These are phyloP conservation scores for Herpailurus yagouaroundi DNA, from an alignment of 2,113 vertebrate species.

Conservation along the genomic window DNA sequence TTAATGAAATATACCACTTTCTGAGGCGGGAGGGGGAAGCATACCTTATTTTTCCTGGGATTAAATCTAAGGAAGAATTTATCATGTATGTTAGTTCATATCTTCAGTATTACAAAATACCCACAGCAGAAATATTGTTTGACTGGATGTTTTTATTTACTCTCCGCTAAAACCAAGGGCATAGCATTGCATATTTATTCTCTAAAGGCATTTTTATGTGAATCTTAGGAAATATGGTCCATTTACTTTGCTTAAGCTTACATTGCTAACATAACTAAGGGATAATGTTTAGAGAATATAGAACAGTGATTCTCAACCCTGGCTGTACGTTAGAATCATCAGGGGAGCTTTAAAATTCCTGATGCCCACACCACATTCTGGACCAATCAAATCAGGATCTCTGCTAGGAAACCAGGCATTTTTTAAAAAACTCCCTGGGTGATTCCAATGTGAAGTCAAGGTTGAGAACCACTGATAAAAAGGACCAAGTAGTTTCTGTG, in stretches of 20 bases:
- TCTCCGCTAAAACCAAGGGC: background rate
- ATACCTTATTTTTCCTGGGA: background rate
- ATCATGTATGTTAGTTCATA: background rate
- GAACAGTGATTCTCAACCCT: conserved; percentile 21
- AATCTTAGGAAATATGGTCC: conserved; percentile 30
- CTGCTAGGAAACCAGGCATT: background rate
- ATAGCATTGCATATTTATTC: conserved; percentile 45
- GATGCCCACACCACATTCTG: background rate
- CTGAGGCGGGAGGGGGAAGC: background rate
- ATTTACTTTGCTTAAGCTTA: background rate
- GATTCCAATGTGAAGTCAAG: background rate
- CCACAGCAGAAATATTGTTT: conserved; percentile 1
- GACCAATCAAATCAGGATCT: background rate
- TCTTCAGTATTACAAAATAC: conserved; percentile 21
- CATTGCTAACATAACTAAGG: background rate
- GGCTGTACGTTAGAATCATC: background rate
- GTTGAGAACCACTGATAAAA: background rate
- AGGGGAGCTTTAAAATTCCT: background rate
- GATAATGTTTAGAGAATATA: background rate
- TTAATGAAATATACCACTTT: background rate
- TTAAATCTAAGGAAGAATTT: background rate
- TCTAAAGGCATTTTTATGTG: conserved; percentile 46
- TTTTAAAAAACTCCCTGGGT: background rate
- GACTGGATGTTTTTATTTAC: conserved; percentile 47
- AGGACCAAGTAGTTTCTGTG: background rate